phyloP scores from a whole-genome alignment of 2,797 vertebrate genomes.

The Crocidura indochinensis region DNA sequence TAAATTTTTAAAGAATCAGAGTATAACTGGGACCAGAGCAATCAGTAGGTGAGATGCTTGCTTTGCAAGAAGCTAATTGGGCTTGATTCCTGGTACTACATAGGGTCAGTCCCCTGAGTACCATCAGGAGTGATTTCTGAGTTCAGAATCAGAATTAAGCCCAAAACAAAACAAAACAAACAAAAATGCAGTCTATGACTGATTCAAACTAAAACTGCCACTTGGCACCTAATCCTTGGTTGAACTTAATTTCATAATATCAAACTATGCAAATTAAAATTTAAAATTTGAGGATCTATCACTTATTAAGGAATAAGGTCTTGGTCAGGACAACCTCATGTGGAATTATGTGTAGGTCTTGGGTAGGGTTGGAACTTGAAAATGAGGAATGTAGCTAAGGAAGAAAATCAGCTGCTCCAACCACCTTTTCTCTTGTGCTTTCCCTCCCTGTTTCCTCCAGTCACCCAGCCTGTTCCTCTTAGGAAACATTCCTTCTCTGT shows the following conservation, averaged over 20 bases:
- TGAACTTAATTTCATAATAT: not conserved
- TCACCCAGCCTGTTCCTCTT: not conserved
- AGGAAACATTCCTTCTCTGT: not conserved
- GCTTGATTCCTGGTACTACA: too few relatives aligned
- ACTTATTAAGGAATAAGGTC: not conserved
- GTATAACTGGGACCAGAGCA: too few relatives aligned
- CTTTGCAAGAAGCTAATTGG: too few relatives aligned
- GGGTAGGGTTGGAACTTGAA: not conserved
- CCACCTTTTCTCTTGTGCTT: not conserved
- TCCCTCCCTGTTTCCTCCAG: not conserved
- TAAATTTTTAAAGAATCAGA: not conserved
- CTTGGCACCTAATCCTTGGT: not conserved
- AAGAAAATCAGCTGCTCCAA: not conserved
- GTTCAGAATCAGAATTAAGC: too few relatives aligned
- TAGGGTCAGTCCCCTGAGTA: too few relatives aligned
- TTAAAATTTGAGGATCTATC: not conserved
- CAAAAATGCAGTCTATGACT: not conserved
- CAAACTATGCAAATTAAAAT: not conserved
- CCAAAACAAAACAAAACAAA: too few relatives aligned
- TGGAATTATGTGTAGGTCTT: not conserved
- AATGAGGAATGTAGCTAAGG: not conserved
- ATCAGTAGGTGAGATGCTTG: too few relatives aligned
- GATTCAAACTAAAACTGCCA: constrained; percentile 6
- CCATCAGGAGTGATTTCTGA: too few relatives aligned
- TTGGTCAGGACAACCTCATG: not conserved